A percentile compares a stretch with the other conserved stretches of the same genome.
phyloP scores from a whole-genome alignment of 2,888 invertebrate genomes.

The Drosophila melanocephala region DNA sequence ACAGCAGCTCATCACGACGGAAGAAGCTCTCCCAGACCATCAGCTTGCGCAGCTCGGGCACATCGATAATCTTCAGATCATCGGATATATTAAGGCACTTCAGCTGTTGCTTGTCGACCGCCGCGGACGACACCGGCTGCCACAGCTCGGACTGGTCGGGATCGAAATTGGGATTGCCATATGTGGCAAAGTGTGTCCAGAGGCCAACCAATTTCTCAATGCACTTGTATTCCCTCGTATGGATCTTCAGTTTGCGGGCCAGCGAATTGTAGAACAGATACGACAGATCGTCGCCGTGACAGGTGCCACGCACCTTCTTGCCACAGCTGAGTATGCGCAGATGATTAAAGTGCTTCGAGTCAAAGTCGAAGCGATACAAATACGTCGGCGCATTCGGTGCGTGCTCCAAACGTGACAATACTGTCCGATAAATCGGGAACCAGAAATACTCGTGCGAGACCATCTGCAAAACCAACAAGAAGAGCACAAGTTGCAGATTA shows the following conservation, averaged over 20 bases:
- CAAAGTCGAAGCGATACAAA: slow-evolving; percentile 85
- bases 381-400: slow-evolving; percentile 82
- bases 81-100: slow-evolving; percentile 85
- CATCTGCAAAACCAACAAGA: slow-evolving; percentile 71
- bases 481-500: neutral
- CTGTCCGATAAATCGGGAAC: slow-evolving; percentile 85
- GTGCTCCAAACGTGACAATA: slow-evolving; percentile 81
- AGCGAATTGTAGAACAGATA: slow-evolving; percentile 84
- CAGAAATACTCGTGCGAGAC: slow-evolving; percentile 85
- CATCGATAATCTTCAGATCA: slow-evolving; percentile 82
- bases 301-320: slow-evolving; percentile 83
- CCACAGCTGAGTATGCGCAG: slow-evolving; percentile 84
- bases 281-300: slow-evolving; percentile 85
- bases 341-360: slow-evolving; percentile 85
- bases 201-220: slow-evolving; percentile 84
- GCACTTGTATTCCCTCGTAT: slow-evolving; percentile 83
- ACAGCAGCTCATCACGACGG: slow-evolving; percentile 78
- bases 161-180: slow-evolving; percentile 82
- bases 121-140: slow-evolving; percentile 73
- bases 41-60: slow-evolving; percentile 83
- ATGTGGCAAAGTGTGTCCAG: slow-evolving; percentile 84
- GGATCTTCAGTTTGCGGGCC: slow-evolving; percentile 79
- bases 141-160: slow-evolving; percentile 77
- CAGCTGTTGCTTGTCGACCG: slow-evolving; percentile 74
- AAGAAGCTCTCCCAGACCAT: slow-evolving; percentile 84